These are phyloP conservation scores for Malurus cyaneus DNA, from an alignment of 2,113 vertebrate species.

Conservation along the genomic window DNA sequence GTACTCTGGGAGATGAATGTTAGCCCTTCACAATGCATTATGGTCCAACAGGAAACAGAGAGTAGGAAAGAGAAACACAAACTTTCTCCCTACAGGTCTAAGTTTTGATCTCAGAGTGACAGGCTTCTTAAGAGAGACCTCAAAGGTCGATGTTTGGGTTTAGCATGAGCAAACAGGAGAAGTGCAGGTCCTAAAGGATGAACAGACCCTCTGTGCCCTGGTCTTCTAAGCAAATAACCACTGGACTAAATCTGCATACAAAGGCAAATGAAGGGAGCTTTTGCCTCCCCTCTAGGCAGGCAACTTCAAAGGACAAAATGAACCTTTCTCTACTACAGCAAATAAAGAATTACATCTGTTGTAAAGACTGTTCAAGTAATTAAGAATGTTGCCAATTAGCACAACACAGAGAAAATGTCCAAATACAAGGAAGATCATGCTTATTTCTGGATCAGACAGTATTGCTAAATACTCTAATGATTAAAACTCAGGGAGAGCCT, in stretches of 20 bases:
- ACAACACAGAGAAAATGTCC: neutral
- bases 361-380: neutral
- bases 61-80: neutral
- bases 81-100: conserved; percentile 1
- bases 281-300: neutral
- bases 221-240: neutral
- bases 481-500: neutral
- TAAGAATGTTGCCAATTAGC: neutral
- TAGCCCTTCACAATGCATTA: neutral
- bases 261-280: neutral
- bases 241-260: conserved; percentile 1
- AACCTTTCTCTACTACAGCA: neutral
- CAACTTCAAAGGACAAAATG: neutral
- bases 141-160: neutral
- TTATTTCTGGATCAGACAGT: neutral
- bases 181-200: neutral
- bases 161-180: conserved; percentile 3
- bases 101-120: conserved; percentile 27
- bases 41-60: neutral
- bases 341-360: neutral
- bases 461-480: neutral
- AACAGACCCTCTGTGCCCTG: neutral
- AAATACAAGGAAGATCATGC: neutral
- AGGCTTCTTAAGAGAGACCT: conserved; percentile 36
- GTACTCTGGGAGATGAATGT: neutral